A percentile compares a stretch with the other conserved stretches of the same genome.
Conservation (phyloP, 2,888 invertebrate genomes). For the Boloria selene region DNA sequence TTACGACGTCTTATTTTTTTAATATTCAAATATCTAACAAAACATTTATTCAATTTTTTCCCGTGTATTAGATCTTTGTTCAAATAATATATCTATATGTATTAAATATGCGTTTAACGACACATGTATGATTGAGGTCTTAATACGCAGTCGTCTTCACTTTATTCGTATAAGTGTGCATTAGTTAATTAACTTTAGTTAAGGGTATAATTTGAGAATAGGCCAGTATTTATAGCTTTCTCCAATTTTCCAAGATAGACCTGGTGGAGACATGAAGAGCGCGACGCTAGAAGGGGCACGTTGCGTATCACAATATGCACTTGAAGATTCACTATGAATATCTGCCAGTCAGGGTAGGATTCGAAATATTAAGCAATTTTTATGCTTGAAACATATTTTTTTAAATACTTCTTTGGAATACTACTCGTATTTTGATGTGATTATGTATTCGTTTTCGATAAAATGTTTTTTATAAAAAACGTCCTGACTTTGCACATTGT, state of each 20-base stretch:
- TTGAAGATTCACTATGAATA: constrained; percentile 74
- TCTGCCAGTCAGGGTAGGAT: constrained; percentile 65
- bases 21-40: too few relatives aligned
- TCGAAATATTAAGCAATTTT: constrained; percentile 43
- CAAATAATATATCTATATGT: too few relatives aligned
- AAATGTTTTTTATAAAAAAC: too few relatives aligned
- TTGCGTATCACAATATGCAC: constrained; percentile 82
- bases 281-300: constrained; percentile 54
- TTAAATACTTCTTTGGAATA: not conserved
- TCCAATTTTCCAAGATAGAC: constrained; percentile 53
- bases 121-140: too few relatives aligned
- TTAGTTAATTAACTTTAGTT: not conserved
- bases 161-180: not conserved
- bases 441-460: too few relatives aligned
- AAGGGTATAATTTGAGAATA: not conserved
- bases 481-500: too few relatives aligned
- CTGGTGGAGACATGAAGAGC: constrained; percentile 77
- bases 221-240: constrained; percentile 42
- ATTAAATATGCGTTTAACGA: too few relatives aligned
- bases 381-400: constrained; percentile 23
- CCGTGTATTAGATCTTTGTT: too few relatives aligned
- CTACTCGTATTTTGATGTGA: too few relatives aligned
- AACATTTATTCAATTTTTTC: too few relatives aligned
- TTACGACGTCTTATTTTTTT: not conserved
- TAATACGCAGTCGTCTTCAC: too few relatives aligned